These are phyloP conservation scores for Elephantulus edwardii DNA, from an alignment of 2,113 vertebrate species.

Conservation along the genomic window DNA sequence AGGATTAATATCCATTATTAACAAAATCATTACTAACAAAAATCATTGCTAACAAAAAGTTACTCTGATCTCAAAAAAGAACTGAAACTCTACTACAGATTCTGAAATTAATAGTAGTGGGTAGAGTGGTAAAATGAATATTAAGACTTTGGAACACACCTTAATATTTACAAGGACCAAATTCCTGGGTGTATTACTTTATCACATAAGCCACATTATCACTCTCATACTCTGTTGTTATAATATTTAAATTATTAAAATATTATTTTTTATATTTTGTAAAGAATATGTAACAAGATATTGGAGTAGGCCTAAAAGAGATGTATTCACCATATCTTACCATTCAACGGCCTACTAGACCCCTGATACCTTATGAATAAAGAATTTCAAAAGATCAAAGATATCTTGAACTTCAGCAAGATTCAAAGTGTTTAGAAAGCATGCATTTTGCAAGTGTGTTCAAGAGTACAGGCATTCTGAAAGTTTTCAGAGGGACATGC, in stretches of 20 bases:
- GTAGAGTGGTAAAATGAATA: too few relatives aligned
- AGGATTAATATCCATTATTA: too few relatives aligned
- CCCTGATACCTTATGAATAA: background rate
- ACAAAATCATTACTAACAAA: too few relatives aligned
- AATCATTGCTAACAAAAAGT: too few relatives aligned
- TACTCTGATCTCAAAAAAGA: background rate
- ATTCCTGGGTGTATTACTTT: background rate
- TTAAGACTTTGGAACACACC: background rate
- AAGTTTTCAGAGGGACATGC: accelerated
- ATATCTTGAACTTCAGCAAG: background rate
- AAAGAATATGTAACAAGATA: background rate
- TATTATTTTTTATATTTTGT: background rate
- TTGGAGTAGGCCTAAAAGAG: background rate
- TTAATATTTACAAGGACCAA: background rate
- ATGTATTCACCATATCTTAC: background rate
- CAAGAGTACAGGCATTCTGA: background rate
- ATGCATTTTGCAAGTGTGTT: background rate
- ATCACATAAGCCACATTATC: background rate
- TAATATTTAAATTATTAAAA: background rate
- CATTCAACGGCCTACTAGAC: background rate
- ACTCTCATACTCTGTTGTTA: background rate
- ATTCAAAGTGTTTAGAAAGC: background rate
- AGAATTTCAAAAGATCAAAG: background rate
- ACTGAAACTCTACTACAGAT: background rate
- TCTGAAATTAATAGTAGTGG: background rate